Percentiles rank a stretch among this genome's conserved stretches.
Conservation (phyloP, 2,113 vertebrate genomes). For the Conger conger region DNA sequence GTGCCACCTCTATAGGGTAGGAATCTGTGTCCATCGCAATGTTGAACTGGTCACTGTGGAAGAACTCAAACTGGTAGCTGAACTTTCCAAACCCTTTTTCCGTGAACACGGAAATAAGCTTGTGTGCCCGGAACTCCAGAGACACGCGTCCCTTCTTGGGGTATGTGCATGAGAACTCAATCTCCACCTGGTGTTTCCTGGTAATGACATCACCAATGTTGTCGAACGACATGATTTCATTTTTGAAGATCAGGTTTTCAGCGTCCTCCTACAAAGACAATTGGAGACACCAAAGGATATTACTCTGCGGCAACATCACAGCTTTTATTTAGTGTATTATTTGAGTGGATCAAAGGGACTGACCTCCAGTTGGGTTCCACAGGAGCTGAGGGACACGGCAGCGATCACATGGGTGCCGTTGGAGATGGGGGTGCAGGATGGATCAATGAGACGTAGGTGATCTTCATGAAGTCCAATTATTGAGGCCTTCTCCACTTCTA, state of each 20-base stretch:
- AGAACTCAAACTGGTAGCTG: constrained; percentile 52
- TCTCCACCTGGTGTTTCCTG: constrained; percentile 45
- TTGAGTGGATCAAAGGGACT: neutral
- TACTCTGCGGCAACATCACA: neutral
- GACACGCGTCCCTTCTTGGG: constrained; percentile 49
- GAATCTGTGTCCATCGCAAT: neutral
- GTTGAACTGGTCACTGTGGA: constrained; percentile 15
- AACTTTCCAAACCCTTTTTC: constrained; percentile 55
- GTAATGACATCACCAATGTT: constrained; percentile 38
- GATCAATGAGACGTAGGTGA: constrained; percentile 57
- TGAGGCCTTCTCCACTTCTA: constrained; percentile 50
- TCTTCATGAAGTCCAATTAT: constrained; percentile 39
- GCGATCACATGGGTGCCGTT: constrained; percentile 59
- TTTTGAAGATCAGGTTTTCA: constrained; percentile 51
- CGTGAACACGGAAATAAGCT: constrained; percentile 38
- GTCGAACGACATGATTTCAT: constrained; percentile 45
- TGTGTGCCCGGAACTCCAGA: constrained; percentile 41
- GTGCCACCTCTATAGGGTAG: constrained; percentile 55
- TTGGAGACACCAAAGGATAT: neutral
- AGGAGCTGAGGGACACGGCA: constrained; percentile 56
- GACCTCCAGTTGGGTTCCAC: constrained; percentile 66
- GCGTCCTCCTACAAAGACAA: constrained; percentile 46
- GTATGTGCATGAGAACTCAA: constrained; percentile 48
- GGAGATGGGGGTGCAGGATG: constrained; percentile 56
- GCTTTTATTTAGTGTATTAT: neutral